These are phyloP conservation scores for Coelogynopora nodosa DNA, from an alignment of 2,888 invertebrate genomes.

Conservation along the genomic window DNA sequence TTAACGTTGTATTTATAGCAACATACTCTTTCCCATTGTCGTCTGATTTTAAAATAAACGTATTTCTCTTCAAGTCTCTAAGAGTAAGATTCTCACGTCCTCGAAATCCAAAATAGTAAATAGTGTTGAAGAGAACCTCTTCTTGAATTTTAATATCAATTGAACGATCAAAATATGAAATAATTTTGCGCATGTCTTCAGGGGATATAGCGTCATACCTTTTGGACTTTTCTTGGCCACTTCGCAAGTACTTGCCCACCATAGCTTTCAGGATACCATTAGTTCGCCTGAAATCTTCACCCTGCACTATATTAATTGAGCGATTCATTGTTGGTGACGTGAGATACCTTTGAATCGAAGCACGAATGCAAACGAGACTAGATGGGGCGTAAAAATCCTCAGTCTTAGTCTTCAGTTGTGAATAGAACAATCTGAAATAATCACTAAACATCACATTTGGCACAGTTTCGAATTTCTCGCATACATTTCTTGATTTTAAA, in stretches of 20 bases:
- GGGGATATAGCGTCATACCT: neutral
- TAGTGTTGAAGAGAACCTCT: neutral
- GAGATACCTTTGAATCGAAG: neutral
- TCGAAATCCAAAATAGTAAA: neutral
- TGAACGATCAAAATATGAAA: neutral
- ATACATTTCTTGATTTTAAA: neutral
- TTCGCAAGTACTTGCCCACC: neutral
- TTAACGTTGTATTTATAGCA: neutral
- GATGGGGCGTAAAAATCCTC: neutral
- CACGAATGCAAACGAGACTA: neutral
- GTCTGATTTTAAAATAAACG: neutral
- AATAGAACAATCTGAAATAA: neutral
- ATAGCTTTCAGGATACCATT: neutral
- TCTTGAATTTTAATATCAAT: neutral
- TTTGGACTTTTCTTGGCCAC: neutral
- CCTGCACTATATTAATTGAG: neutral
- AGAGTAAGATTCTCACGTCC: neutral
- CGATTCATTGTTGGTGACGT: neutral
- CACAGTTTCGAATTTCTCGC: neutral
- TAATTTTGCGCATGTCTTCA: neutral
- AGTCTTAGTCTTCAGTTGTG: neutral
- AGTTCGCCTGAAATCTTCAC: neutral
- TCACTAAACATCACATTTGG: neutral
- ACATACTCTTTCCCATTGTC: neutral
- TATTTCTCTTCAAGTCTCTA: neutral